Conservation (phyloP, 2,113 vertebrate species). For the Felis chaus region DNA sequence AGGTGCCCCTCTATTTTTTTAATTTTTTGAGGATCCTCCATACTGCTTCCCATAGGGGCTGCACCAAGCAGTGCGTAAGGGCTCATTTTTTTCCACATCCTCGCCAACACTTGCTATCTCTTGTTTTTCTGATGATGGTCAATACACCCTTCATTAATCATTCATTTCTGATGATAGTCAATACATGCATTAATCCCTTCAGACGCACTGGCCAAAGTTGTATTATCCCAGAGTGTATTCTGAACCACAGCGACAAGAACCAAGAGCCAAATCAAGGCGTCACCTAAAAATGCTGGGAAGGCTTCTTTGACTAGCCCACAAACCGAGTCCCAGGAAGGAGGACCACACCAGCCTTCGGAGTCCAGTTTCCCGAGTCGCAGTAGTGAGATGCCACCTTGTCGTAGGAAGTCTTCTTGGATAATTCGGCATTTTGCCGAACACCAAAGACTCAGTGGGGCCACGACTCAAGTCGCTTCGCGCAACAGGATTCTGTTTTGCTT, state of each 20-base stretch:
- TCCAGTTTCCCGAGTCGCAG: rapidly evolving
- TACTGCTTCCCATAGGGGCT: not conserved
- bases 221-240: not conserved
- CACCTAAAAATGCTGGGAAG: not conserved
- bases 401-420: not conserved
- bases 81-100: not conserved
- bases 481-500: slow-evolving; percentile 68
- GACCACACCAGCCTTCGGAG: not conserved
- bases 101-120: too few species aligned
- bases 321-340: not conserved
- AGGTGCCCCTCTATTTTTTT: not conserved
- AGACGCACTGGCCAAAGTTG: not conserved
- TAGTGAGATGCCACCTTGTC: not conserved
- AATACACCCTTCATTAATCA: not conserved
- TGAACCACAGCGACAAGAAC: not conserved
- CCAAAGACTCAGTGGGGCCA: slow-evolving; percentile 65
- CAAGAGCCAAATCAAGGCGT: not conserved
- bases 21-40: not conserved
- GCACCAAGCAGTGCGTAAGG: too few species aligned
- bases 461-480: slow-evolving; percentile 61
- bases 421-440: slow-evolving; percentile 55
- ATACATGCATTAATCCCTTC: not conserved
- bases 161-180: not conserved
- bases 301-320: not conserved
- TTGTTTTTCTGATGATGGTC: not conserved